Evolutionary conservation across 2,113 vertebrate species (phyloP).

Genomic region (Panthera tigris): DNA sequence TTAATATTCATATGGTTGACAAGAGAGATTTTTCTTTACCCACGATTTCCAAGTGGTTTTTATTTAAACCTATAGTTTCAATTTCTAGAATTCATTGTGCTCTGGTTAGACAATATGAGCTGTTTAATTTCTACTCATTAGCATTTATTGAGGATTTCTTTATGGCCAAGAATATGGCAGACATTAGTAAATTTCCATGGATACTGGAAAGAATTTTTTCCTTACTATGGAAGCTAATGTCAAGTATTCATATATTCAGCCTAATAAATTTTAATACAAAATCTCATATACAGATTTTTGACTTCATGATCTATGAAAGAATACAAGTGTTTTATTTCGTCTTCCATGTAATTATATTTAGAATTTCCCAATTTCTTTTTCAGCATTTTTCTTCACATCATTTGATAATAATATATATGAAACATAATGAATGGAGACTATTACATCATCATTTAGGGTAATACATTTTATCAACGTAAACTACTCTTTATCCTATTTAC

Average conservation of each 20-base stretch:
- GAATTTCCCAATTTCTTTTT: conserved; percentile 26
- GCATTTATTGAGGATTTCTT: conserved; percentile 16
- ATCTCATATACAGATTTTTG: conserved; percentile 6
- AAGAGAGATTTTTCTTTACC: neutral
- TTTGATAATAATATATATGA: conserved; percentile 4
- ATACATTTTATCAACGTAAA: neutral
- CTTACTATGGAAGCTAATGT: neutral
- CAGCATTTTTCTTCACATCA: conserved; percentile 17
- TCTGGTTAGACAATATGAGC: neutral
- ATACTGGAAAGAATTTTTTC: neutral
- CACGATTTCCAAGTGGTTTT: neutral
- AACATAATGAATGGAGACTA: neutral
- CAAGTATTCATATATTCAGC: conserved; percentile 13
- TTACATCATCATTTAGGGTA: neutral
- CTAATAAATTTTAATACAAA: conserved; percentile 13
- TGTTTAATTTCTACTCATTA: conserved; percentile 26
- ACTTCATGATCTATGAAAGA: conserved; percentile 19
- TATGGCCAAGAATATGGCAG: neutral
- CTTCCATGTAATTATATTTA: neutral
- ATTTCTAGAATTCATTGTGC: neutral
- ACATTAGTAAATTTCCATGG: conserved; percentile 5
- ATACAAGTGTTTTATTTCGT: neutral
- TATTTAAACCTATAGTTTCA: neutral
- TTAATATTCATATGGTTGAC: neutral
- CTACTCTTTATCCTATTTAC: neutral